These are phyloP conservation scores for Ectemnius lituratus DNA, from an alignment of 2,888 invertebrate species.

Conservation along the genomic window DNA sequence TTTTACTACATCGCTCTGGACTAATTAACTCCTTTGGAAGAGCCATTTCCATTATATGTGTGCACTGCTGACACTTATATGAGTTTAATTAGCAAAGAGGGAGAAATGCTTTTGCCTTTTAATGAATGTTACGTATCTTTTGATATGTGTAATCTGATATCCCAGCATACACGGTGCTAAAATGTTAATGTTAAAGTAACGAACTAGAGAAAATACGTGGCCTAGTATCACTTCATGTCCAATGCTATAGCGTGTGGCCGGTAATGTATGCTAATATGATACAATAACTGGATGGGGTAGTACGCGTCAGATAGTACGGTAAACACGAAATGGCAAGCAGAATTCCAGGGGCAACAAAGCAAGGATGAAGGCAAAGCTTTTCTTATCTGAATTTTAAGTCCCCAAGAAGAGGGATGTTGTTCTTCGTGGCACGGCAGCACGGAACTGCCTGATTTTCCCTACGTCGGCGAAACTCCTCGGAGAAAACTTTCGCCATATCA, in stretches of 20 bases:
- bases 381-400: slow-evolving; percentile 61
- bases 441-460: slow-evolving; percentile 32
- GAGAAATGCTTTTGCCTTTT: too few species aligned
- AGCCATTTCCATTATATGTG: slow-evolving; percentile 3
- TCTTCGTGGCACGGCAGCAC: slow-evolving; percentile 22
- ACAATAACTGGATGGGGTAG: too few species aligned
- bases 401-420: slow-evolving; percentile 54
- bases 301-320: too few species aligned
- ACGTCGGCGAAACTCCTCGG: slow-evolving; percentile 39
- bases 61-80: background rate
- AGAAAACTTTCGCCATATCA: slow-evolving; percentile 64
- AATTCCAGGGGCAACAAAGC: background rate
- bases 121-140: too few species aligned
- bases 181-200: too few species aligned
- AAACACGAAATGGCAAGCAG: slow-evolving; percentile 13
- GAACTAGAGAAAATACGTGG: too few species aligned
- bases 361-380: slow-evolving; percentile 38
- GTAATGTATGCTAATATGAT: too few species aligned
- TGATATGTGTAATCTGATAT: too few species aligned
- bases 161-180: too few species aligned
- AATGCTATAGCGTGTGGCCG: too few species aligned
- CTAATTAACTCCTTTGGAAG: slow-evolving; percentile 27
- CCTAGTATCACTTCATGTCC: too few species aligned
- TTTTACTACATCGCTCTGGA: slow-evolving; percentile 31
- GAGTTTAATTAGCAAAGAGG: too few species aligned